These are phyloP conservation scores for Actias luna DNA, from an alignment of 2,888 invertebrate species.

Conservation along the genomic window DNA sequence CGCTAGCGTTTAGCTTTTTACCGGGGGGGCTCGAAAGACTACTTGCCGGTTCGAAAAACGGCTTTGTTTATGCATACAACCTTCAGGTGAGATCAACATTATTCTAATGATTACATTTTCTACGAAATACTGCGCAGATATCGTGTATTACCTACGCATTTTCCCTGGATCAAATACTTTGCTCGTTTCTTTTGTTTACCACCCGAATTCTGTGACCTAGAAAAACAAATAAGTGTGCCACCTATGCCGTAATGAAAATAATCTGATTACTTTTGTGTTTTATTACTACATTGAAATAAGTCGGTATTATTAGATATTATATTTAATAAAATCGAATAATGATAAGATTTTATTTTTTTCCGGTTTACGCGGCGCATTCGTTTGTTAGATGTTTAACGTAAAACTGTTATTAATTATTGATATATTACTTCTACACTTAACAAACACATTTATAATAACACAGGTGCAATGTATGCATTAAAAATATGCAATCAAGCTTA, in stretches of 20 bases:
- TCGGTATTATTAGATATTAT: neutral
- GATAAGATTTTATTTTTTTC: too few species aligned
- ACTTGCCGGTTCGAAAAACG: conserved; percentile 88
- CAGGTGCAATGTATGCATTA: too few species aligned
- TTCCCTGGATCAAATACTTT: conserved; percentile 31
- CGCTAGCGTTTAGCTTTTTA: conserved; percentile 85
- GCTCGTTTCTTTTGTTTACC: conserved; percentile 60
- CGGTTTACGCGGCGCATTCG: too few species aligned
- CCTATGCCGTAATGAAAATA: conserved; percentile 32
- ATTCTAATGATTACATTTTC: conserved; percentile 48
- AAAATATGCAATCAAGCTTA: too few species aligned
- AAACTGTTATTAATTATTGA: too few species aligned
- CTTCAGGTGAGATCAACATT: conserved; percentile 83
- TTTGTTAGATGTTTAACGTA: too few species aligned
- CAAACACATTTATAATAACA: too few species aligned
- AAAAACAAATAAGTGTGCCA: conserved; percentile 40
- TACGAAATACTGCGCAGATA: conserved; percentile 40
- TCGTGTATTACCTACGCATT: conserved; percentile 21
- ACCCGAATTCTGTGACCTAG: conserved; percentile 71
- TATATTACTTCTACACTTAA: too few species aligned
- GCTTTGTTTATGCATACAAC: conserved; percentile 90
- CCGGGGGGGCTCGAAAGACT: conserved; percentile 83
- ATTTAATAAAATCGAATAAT: neutral
- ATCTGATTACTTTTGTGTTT: conserved; percentile 20
- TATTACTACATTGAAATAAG: conserved; percentile 20